Base-by-base conservation (phyloP, 2,113 vertebrate genomes). In the Proteles cristata region DNA sequence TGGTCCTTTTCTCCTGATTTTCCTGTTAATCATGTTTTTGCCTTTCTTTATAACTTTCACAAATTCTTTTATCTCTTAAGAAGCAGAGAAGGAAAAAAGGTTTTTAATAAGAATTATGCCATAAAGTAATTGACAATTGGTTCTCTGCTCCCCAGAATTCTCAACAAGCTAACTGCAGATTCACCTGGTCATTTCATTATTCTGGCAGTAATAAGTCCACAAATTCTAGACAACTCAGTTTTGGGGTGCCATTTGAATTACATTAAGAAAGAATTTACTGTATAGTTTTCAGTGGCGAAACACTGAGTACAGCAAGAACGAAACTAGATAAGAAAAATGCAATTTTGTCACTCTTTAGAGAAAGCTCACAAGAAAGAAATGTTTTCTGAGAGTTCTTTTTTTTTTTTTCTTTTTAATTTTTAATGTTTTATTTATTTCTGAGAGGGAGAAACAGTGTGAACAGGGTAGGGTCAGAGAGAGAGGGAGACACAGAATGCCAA, bases 291-390 rank as follows among this genome's bases (percentile, higher is more conserved):
- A 14, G 50, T 80, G 66, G 68, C 63, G 26, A 95, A 86, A 80
- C 43, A 71, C 4, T 84, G 35, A 12, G 7, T 55, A 50, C 19
- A 86, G 39, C 25, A 79, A 80, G 39, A 86, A 63, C 33, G 76
- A 90, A 84, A 55, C 61, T 77, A 50, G 21, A 61, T 79, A 86
- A 86, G 82, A 80, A 95, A 76, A 91, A 91, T 79, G 17, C 17
- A 77, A 55, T 66, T 35, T 33, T 69, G 6, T 33, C 31, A 25
- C 39, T 61, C 39, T 69, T 80, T 31, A 53, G 23, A 31, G 61
- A 58, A 84, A 85, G 43, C 17, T 48, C 66, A 63, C 9, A 58
- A 91, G 31, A 26, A 31, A 85, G 50, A 91, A 35, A 73, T 58
- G 25, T 91, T 39, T 95, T 35, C 63, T 61, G 31, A 79, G 25